A percentile compares a stretch with the other conserved stretches of the same genome.
Evolutionary conservation across 2,797 vertebrate genomes (phyloP).

Genomic region (Rhinichthys osculus): DNA sequence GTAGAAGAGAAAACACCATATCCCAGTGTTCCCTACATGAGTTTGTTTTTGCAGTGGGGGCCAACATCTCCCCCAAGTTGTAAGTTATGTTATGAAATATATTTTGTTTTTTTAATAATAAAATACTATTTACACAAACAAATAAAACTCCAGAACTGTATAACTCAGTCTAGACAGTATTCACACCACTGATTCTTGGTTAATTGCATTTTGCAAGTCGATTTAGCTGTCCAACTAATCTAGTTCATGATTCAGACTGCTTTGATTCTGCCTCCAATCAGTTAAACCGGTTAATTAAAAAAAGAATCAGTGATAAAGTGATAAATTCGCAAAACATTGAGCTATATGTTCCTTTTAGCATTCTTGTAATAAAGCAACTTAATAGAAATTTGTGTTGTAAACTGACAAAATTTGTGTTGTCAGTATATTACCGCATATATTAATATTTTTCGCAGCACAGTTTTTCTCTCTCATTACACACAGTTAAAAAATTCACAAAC

Average conservation of each 20-base stretch:
- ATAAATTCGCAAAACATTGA: neutral
- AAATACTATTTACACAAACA: neutral
- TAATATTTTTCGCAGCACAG: neutral
- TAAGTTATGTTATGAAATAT: neutral
- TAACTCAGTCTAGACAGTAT: neutral
- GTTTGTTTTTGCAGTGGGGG: neutral
- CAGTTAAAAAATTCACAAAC: neutral
- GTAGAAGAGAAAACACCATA: slow-evolving; percentile 44
- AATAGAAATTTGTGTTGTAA: neutral
- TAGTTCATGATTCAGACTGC: neutral
- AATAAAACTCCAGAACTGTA: neutral
- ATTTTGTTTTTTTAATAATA: neutral
- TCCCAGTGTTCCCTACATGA: neutral
- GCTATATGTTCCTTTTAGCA: neutral
- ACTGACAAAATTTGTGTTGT: neutral
- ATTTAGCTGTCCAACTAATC: neutral
- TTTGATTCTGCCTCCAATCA: neutral
- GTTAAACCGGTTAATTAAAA: neutral
- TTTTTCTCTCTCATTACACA: neutral
- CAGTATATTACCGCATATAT: neutral
- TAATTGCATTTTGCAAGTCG: neutral
- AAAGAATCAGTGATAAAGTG: neutral
- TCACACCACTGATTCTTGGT: neutral
- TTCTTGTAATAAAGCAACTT: neutral
- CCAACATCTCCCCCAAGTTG: neutral